Evolutionary conservation across 2,113 vertebrate genomes (phyloP).

Genomic region (Boleophthalmus pectinirostris): DNA sequence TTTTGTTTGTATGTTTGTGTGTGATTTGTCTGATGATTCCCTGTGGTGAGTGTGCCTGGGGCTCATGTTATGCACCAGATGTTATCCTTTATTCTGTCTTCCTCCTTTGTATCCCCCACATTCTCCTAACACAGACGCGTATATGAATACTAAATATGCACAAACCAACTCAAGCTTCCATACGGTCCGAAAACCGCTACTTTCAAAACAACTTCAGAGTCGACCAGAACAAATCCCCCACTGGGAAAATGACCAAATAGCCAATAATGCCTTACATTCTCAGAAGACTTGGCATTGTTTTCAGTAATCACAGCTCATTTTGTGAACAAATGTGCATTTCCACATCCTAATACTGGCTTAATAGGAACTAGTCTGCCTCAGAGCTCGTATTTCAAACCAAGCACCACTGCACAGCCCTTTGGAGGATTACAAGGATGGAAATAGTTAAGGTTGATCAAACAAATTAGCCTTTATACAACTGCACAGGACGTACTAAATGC

Average conservation of each 20-base stretch:
- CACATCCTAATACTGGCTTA: not conserved
- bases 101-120: slow-evolving; percentile 31
- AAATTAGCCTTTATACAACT: slow-evolving; percentile 7
- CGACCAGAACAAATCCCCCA: slow-evolving; percentile 2
- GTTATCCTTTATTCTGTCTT: slow-evolving; percentile 44
- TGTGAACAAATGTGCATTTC: slow-evolving; percentile 9
- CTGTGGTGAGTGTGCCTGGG: slow-evolving; percentile 38
- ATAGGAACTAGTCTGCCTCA: not conserved
- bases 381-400: slow-evolving; percentile 6
- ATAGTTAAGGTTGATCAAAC: slow-evolving; percentile 14
- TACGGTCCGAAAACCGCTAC: not conserved
- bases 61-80: slow-evolving; percentile 59
- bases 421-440: slow-evolving; percentile 9
- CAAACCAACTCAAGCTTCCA: slow-evolving; percentile 1
- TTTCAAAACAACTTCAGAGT: slow-evolving; percentile 1
- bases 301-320: slow-evolving; percentile 8
- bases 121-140: slow-evolving; percentile 18
- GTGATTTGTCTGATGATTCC: slow-evolving; percentile 45
- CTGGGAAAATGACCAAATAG: slow-evolving; percentile 13
- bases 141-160: slow-evolving; percentile 21
- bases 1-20: slow-evolving; percentile 10
- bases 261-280: slow-evolving; percentile 4
- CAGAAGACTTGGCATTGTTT: slow-evolving; percentile 4
- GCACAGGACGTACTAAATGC: not conserved
- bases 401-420: not conserved